Conservation (phyloP, 2,797 vertebrate species). For the Sphenopsis melanotis region DNA sequence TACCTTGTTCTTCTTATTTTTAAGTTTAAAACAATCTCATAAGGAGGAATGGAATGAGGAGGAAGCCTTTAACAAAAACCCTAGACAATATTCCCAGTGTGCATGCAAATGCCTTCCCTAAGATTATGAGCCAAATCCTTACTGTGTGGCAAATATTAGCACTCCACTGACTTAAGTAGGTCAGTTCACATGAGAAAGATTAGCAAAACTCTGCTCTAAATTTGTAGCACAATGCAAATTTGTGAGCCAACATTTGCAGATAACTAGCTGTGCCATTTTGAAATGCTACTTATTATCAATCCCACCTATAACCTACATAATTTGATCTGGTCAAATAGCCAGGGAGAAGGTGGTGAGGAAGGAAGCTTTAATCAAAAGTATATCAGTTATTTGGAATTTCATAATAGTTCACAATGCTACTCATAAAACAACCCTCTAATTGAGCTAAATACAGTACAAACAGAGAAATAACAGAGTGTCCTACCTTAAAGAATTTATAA, state of each 20-base stretch:
- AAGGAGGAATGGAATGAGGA: not conserved
- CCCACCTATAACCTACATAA: not conserved
- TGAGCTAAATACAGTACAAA: not conserved
- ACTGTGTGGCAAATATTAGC: slow-evolving; percentile 29
- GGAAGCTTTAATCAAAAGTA: not conserved
- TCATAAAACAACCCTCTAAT: not conserved
- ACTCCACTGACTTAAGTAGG: slow-evolving; percentile 39
- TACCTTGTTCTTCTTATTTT: not conserved
- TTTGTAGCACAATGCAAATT: slow-evolving; percentile 4
- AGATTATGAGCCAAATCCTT: slow-evolving; percentile 46
- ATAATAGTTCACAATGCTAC: not conserved
- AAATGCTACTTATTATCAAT: not conserved
- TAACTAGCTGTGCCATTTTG: not conserved
- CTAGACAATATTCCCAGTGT: slow-evolving; percentile 7
- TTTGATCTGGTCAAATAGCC: not conserved
- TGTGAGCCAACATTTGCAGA: not conserved
- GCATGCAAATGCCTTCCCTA: slow-evolving; percentile 15
- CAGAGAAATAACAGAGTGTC: not conserved
- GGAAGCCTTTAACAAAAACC: slow-evolving; percentile 27
- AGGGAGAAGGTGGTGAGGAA: not conserved
- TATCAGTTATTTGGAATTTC: not conserved
- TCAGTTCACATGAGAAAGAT: slow-evolving; percentile 49
- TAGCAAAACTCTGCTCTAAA: slow-evolving; percentile 34
- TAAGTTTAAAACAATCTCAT: not conserved
- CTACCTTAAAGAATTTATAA: not conserved